Percentiles rank a stretch among this genome's conserved stretches.
Conservation (phyloP, 2,113 vertebrate genomes). For the western clawed frog (Xenopus tropicalis) region DNA sequence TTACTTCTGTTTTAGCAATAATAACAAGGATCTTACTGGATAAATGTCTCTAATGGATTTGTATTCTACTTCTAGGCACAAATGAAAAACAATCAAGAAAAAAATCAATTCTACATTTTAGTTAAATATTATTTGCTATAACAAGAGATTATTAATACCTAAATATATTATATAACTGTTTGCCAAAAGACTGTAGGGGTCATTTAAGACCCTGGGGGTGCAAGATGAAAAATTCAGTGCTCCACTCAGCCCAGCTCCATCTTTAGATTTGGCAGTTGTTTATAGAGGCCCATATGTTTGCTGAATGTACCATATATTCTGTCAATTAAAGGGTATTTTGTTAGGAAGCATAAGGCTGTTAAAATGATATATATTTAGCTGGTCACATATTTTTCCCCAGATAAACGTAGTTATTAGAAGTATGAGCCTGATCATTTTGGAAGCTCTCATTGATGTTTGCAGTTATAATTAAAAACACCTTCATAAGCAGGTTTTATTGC, state of each 20-base stretch:
- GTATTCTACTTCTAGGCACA: no score
- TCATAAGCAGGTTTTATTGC: constrained; percentile 29
- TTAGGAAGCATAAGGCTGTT: constrained; percentile 40
- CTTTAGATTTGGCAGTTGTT: constrained; percentile 24
- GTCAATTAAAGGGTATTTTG: constrained; percentile 34
- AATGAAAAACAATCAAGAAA: no score
- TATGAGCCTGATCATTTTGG: constrained; percentile 31
- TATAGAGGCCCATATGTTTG: constrained; percentile 27
- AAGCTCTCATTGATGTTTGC: constrained; percentile 37
- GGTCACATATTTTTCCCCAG: constrained; percentile 27
- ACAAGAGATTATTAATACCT: no score
- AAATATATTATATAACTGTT: no score
- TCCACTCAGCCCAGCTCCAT: no score
- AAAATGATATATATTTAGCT: constrained; percentile 36
- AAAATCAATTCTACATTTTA: no score
- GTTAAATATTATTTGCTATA: no score
- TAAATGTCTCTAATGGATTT: no score
- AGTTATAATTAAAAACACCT: constrained; percentile 43
- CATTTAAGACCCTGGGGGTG: no score
- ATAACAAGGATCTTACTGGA: not conserved
- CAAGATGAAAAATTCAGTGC: no score
- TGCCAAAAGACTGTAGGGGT: no score
- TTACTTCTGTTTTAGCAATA: not conserved
- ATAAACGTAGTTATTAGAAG: constrained; percentile 37
- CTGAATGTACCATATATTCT: constrained; percentile 23